Conservation (phyloP, 2,888 invertebrate species). For the Ellobium chinense region DNA sequence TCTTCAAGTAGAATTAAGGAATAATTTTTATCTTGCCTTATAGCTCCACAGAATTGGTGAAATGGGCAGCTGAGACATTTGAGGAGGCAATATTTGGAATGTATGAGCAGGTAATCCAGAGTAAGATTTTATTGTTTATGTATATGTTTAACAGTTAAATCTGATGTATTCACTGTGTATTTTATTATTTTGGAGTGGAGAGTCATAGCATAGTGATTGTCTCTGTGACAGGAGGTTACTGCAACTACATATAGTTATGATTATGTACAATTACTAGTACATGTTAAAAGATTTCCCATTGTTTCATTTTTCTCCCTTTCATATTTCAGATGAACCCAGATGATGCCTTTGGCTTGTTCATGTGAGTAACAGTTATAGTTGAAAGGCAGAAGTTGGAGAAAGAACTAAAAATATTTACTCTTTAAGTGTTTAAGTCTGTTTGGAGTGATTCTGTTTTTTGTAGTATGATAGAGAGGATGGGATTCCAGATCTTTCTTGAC, state of each 20-base stretch:
- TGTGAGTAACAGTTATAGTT: conserved; percentile 63
- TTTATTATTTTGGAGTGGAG: neutral
- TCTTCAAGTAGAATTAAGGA: no score
- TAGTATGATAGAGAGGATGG: no score
- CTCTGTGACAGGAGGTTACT: no score
- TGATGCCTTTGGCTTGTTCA: conserved; percentile 76
- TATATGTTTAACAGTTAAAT: neutral
- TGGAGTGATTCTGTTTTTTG: neutral
- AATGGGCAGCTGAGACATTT: conserved; percentile 78
- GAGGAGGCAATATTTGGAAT: conserved; percentile 77
- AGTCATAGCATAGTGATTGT: no score
- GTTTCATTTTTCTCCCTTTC: neutral
- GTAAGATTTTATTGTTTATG: no score
- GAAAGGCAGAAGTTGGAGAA: neutral
- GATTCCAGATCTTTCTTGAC: no score
- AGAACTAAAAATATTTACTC: conserved; percentile 11
- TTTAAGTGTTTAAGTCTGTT: neutral
- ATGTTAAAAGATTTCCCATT: no score
- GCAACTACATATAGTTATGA: neutral
- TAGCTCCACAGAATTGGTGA: conserved; percentile 78
- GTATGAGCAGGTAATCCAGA: conserved; percentile 79
- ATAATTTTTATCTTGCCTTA: no score
- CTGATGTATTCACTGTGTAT: neutral
- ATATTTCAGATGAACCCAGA: conserved; percentile 70
- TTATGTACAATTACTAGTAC: no score